Evolutionary conservation across 1,140 invertebrate genomes (phyloP).

Genomic region (Hesperophylax magnus): DNA sequence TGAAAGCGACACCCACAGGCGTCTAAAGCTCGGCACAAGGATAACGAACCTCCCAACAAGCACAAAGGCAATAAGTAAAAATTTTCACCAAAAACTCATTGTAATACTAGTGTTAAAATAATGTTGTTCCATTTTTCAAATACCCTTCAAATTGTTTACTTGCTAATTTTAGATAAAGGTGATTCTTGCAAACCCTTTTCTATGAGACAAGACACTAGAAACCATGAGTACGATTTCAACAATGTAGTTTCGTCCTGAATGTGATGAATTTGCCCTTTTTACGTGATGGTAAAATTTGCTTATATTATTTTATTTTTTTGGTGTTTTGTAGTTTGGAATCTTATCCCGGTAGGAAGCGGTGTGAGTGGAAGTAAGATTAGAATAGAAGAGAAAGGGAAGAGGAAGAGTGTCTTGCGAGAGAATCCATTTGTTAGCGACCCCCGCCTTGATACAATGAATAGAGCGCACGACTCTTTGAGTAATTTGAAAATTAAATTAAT

Average conservation of each 20-base stretch:
- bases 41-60: conserved; percentile 47
- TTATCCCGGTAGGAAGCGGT: background rate
- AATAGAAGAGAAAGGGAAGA: conserved; percentile 12
- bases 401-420: background rate
- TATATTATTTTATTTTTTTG: background rate
- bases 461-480: conserved; percentile 43
- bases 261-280: background rate
- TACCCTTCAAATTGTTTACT: too few relatives aligned
- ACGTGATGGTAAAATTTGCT: background rate
- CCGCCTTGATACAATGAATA: conserved; percentile 23
- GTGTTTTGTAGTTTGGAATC: background rate
- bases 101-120: too few relatives aligned
- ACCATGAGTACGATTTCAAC: too few relatives aligned
- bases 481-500: conserved; percentile 58
- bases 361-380: conserved; percentile 11
- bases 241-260: too few relatives aligned
- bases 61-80: background rate
- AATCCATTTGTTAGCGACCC: conserved; percentile 30
- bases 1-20: conserved; percentile 55
- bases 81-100: background rate
- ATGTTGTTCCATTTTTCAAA: too few relatives aligned
- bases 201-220: too few relatives aligned
- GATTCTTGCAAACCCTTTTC: too few relatives aligned
- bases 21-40: conserved; percentile 54
- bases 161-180: too few relatives aligned